Evolutionary conservation across 2,113 vertebrate species (phyloP).

Genomic region (Panthera uncia): DNA sequence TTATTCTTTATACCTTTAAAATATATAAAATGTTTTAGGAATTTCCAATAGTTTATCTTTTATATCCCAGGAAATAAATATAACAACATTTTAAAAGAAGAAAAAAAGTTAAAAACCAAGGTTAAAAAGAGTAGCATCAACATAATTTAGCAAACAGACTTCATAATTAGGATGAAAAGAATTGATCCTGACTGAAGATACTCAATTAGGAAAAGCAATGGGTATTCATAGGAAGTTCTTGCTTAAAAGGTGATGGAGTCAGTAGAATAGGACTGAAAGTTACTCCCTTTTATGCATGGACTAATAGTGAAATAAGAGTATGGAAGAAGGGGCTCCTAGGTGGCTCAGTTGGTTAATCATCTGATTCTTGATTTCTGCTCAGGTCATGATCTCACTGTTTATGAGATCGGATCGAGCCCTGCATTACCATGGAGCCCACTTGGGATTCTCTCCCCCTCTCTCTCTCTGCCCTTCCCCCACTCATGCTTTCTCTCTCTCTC

Average conservation of each 20-base stretch:
- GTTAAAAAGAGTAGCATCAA: not conserved
- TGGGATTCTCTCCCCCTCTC: too few relatives aligned
- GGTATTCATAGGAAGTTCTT: not conserved
- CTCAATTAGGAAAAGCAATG: not conserved
- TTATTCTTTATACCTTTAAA: conserved; percentile 62
- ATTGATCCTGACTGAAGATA: not conserved
- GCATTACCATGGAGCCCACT: too few relatives aligned
- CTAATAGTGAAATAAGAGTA: not conserved
- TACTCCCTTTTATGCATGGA: not conserved
- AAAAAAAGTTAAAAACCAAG: not conserved
- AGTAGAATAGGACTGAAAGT: not conserved
- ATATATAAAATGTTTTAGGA: conserved; percentile 35
- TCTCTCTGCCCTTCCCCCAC: too few relatives aligned
- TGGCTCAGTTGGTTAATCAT: too few relatives aligned
- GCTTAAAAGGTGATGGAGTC: not conserved
- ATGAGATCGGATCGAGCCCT: too few relatives aligned
- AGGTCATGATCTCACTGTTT: too few relatives aligned
- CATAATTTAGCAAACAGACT: conserved; percentile 10
- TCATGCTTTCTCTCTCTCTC: too few relatives aligned
- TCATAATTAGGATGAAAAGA: conserved; percentile 36
- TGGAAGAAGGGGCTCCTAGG: not conserved
- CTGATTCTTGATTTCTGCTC: too few relatives aligned
- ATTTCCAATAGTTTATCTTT: conserved; percentile 46
- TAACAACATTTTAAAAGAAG: conserved; percentile 35
- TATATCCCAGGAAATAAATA: conserved; percentile 47